A percentile compares a stretch with the other conserved stretches of the same genome.
phyloP scores from a whole-genome alignment of 2,113 vertebrate species.

The Clinocottus analis region DNA sequence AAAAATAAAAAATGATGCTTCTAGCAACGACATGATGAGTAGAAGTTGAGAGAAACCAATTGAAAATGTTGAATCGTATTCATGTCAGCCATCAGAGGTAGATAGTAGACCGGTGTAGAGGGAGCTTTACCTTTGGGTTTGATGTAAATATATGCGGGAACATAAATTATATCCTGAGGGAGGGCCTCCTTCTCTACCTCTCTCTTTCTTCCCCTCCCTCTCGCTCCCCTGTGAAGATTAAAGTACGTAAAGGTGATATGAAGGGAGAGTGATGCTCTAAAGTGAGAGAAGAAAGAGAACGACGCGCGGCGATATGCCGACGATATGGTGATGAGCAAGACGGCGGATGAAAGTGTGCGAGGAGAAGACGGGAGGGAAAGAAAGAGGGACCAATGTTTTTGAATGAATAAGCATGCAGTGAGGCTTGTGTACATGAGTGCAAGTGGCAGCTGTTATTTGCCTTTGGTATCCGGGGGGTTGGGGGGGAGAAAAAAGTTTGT shows the following conservation, averaged over 20 bases:
- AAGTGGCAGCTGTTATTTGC: conserved; percentile 1
- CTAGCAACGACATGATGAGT: conserved; percentile 39
- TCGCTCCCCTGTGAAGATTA: conserved; percentile 49
- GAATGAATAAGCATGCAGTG: conserved; percentile 45
- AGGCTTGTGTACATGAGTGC: conserved; percentile 10
- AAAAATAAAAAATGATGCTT: conserved; percentile 37
- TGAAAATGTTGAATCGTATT: conserved; percentile 50
- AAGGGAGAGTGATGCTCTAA: conserved; percentile 44
- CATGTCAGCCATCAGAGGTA: conserved; percentile 40
- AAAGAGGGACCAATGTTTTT: conserved; percentile 27
- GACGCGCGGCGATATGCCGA: conserved; percentile 50
- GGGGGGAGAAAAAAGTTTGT: conserved; percentile 30
- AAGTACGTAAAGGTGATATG: conserved; percentile 39
- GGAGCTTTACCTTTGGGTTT: conserved; percentile 24
- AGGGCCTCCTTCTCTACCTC: neutral
- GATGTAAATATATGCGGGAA: conserved; percentile 65
- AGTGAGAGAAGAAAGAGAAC: conserved; percentile 52
- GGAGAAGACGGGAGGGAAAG: neutral
- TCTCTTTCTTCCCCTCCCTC: conserved; percentile 13
- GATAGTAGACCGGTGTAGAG: conserved; percentile 19
- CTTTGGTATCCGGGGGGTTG: conserved; percentile 7
- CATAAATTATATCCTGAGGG: conserved; percentile 51
- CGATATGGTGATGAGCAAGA: conserved; percentile 55
- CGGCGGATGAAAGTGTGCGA: conserved; percentile 41
- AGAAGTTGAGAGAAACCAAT: conserved; percentile 38